These are phyloP conservation scores for Caenorhabditis becei DNA, from an alignment of 2,888 invertebrate species.

Conservation along the genomic window DNA sequence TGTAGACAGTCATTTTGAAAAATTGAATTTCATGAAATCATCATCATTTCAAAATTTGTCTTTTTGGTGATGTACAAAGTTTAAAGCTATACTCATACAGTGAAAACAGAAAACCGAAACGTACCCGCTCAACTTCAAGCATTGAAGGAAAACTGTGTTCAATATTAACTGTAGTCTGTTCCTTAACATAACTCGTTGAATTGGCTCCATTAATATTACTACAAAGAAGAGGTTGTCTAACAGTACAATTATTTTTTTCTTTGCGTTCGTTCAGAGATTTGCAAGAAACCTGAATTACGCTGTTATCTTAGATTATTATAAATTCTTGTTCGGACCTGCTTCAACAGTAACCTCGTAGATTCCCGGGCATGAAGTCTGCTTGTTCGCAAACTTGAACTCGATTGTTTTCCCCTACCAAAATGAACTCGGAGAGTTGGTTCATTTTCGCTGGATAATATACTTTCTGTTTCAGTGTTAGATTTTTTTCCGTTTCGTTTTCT, in stretches of 20 bases:
- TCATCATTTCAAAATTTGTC: too few species aligned
- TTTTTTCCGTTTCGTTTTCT: constrained; percentile 64
- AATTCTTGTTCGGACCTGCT: constrained; percentile 62
- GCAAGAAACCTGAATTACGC: constrained; percentile 57
- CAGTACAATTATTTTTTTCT: constrained; percentile 28
- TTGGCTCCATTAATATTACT: background rate
- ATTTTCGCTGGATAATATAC: constrained; percentile 69
- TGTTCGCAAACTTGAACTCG: constrained; percentile 53
- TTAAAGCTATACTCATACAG: too few species aligned
- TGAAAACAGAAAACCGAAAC: too few species aligned
- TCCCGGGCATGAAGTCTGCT: constrained; percentile 53
- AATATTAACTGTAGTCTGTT: background rate
- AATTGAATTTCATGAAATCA: too few species aligned
- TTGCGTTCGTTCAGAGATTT: constrained; percentile 62
- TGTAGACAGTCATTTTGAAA: too few species aligned
- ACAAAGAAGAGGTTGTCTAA: constrained; percentile 35
- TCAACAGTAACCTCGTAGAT: constrained; percentile 66
- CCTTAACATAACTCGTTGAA: background rate
- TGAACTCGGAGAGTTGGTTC: constrained; percentile 78
- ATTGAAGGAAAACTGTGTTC: constrained; percentile 4
- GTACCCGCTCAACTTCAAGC: constrained; percentile 42
- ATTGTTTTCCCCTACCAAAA: constrained; percentile 71
- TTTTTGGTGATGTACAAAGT: too few species aligned
- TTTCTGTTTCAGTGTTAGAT: constrained; percentile 70
- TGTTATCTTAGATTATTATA: background rate